Evolutionary conservation across 2,888 invertebrate genomes (phyloP), one percentile per base, ranked within the genome.

Genomic region (Stenurella melanura): DNA sequence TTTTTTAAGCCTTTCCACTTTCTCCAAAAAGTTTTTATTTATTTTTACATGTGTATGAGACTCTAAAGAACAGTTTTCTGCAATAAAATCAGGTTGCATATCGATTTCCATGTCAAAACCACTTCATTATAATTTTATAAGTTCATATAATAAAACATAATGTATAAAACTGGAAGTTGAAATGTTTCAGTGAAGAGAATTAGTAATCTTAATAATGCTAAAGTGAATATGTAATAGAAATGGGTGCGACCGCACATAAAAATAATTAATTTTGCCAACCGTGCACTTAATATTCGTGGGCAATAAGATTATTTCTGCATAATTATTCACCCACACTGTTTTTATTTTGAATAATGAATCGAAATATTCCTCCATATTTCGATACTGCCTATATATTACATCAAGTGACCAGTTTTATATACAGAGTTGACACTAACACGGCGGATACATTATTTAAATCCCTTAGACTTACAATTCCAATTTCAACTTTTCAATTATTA

Each of bases 231-330:
- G 17, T 34, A 63, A 63, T 17, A 34, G 34, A 63, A 63, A 34
- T 63, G 61, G 61, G 61, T 34, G 61, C 34, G 61, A 17, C 34
- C 17, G 61, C 34, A 34, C 26, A 34, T 63, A 17, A 34, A n/a
- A 63, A 63, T 63, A 63, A 63, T 63, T 63, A 30, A 30, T 50
- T 2, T 50, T 18, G 30, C n/a, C 15, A n/a, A 30, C 30, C 61
- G 34, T 63, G 34, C 61, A 63, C 61, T 30, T 15, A 50, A 50
- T 50, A 50, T 50, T 50, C 50, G 50, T 50, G n/a, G 50, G n/a
- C 50, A 50, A 50, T 50, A 12, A 50, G 50, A 15, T 50, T n/a
- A 50, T 50, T 50, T 50, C 50, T 50, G n/a, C 50, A 50, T n/a
- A n/a, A 50, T 50, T 50, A 50, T 50, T 50, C 50, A 50, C 50